Base-by-base conservation (phyloP, 2,888 invertebrate species). In the Dione vanillae region DNA sequence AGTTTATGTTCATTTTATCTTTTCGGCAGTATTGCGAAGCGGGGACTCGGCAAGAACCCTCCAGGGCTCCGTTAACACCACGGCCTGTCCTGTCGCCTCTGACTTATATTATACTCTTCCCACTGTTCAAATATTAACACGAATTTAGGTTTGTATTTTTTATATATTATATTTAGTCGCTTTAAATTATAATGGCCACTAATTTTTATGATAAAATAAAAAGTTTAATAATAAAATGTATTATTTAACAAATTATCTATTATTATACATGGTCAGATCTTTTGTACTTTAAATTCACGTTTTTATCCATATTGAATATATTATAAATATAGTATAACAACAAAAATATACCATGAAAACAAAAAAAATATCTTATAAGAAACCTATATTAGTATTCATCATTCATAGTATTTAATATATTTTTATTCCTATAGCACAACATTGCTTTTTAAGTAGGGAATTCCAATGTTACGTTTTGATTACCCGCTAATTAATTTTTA, bases 1-100 rank as follows among this genome's bases (percentile, higher is more conserved):
- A 92, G 88, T 92, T 92, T 92, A 92, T 90, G 92, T 92, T 91
- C 91, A 89, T 92, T 92, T 93, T 92, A 93, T 93, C 91, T 92
- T 92, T 92, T 89, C 87, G 90, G 86, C 87, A 87, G 90, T 91
- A 92, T 90, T 91, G 90, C 90, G 89, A 88, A 82, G 81, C 86
- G 84, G 92, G 89, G 90, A 89, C 86, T 85, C 83, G 82, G 85
- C 87, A 89, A 92, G 88, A 87, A 89, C 90, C 85, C 92, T 93
- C 92, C 77, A 85, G 92, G 91, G 92, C 85, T 90, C 83, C 91
- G 91, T 92, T 92, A 91, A 89, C 88, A 85, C 85, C 83, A 85
- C 85, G 86, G 85, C 86, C 83, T 84, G 74, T 69, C 75, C 75
- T 78, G 76, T 77, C 76, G 87, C 85, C 86, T 86, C 83, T 82